Percentiles rank a stretch among this genome's conserved stretches.
These are phyloP conservation scores for Dasysyrphus tricinctus DNA, from an alignment of 2,888 invertebrate genomes.

Conservation along the genomic window DNA sequence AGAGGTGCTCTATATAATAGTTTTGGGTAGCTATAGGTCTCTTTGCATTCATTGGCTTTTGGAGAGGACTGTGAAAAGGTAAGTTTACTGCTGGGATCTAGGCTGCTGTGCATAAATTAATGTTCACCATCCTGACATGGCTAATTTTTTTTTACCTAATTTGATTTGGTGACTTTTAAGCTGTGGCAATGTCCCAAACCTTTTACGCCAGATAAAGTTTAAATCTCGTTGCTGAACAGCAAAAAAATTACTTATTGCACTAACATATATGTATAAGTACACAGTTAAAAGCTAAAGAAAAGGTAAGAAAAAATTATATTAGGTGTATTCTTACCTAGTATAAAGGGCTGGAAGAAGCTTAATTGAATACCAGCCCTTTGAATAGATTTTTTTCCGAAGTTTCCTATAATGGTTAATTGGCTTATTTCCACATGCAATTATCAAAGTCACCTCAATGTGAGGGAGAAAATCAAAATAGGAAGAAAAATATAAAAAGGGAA, in stretches of 20 bases:
- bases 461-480: background rate
- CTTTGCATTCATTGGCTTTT: background rate
- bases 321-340: background rate
- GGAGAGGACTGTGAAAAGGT: constrained; percentile 43
- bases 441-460: constrained; percentile 29
- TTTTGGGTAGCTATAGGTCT: background rate
- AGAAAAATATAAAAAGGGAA: background rate
- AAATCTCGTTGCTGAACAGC: constrained; percentile 46
- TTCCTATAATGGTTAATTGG: background rate
- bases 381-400: constrained; percentile 5
- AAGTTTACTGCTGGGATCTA: constrained; percentile 53
- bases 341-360: background rate
- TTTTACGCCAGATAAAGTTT: constrained; percentile 67
- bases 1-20: constrained; percentile 29
- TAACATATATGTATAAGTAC: no score
- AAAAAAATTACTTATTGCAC: constrained; percentile 14
- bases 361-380: constrained; percentile 23
- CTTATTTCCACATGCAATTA: constrained; percentile 57
- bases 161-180: constrained; percentile 74
- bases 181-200: constrained; percentile 65
- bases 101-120: constrained; percentile 72
- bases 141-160: constrained; percentile 66
- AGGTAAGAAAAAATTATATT: constrained; percentile 24
- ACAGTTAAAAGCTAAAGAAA: constrained; percentile 9
- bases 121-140: constrained; percentile 59